Base-by-base conservation (phyloP, 1,140 invertebrate genomes). In the Zaprionus gabonicus region DNA sequence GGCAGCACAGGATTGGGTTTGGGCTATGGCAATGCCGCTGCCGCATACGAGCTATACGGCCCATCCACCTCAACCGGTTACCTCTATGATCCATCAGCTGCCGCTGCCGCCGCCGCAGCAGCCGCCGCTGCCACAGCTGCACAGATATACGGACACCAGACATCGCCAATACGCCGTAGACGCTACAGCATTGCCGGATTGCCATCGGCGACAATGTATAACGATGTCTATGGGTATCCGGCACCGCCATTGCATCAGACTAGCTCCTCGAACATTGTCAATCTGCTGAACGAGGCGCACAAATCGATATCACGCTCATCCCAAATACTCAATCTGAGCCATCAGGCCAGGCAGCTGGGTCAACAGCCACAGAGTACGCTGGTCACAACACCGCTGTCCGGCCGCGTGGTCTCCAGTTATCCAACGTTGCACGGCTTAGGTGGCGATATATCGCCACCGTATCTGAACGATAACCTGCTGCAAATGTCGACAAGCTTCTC, bases 251-350 rank as follows among this genome's bases (percentile, higher is more conserved):
- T 91, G 72, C 91, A 92, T 17, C 91, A 92, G 63, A 91, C 82
- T 15, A 91, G 91, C 83, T 85, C 84, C 31, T 87, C 92, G 57
- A 92, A 93, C 63, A 91, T 93, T 67, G 82, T 91, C 12, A 93
- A 93, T 73, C 75, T 93, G 65, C 64, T 93, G 59, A 93, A 92
- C 69, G 92, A 93, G 87, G 91, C 92, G 53, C 83, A 90, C 74
- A 92, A 92, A 77, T 93, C 92, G 57, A 93, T 93, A 78, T 93
- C 92, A 58, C 81, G 92, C 44, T 92, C 92, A 69, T 86, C 91
- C 20, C 91, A 93, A 64, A 93, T 93, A 64, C 78, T 93, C 1
- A 92, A 91, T 63, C 75, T 91, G 55, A 86, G 85, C 27, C 82
- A 91, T 15, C 91, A 92, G 78, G 90, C 91, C 27, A 86, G 91